phyloP scores from a whole-genome alignment of 2,888 invertebrate species.

The Timema cristinae region DNA sequence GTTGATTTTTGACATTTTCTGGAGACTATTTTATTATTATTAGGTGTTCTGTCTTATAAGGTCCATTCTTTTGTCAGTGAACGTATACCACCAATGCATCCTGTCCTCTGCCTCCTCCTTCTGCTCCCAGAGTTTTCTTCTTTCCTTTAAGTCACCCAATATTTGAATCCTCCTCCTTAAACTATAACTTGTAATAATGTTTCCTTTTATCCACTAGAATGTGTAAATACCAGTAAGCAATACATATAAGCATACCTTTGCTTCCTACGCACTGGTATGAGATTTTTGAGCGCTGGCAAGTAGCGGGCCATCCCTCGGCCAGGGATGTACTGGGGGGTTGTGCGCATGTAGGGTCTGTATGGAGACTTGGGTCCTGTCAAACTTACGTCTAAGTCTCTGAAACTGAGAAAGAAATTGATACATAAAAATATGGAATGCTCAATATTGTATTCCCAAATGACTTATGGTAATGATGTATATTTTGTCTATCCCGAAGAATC shows the following conservation, averaged over 20 bases:
- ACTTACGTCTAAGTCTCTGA: neutral
- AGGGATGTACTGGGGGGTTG: slow-evolving; percentile 38
- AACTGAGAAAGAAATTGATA: neutral
- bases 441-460: neutral
- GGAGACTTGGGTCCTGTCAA: slow-evolving; percentile 13
- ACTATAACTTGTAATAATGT: no score
- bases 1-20: no score
- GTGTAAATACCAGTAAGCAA: no score
- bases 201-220: no score
- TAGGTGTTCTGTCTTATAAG: no score
- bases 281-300: slow-evolving; percentile 38
- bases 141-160: no score
- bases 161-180: no score
- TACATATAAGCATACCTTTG: slow-evolving; percentile 29
- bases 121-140: no score
- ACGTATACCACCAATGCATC: no score
- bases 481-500: neutral
- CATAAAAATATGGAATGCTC: neutral
- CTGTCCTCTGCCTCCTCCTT: no score
- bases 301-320: slow-evolving; percentile 40
- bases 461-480: neutral
- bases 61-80: no score
- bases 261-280: slow-evolving; percentile 39
- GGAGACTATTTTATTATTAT: no score
- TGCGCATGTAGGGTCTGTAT: slow-evolving; percentile 24